phyloP scores from a whole-genome alignment of 1,140 invertebrate species.

The Drosophila nigromelanica region DNA sequence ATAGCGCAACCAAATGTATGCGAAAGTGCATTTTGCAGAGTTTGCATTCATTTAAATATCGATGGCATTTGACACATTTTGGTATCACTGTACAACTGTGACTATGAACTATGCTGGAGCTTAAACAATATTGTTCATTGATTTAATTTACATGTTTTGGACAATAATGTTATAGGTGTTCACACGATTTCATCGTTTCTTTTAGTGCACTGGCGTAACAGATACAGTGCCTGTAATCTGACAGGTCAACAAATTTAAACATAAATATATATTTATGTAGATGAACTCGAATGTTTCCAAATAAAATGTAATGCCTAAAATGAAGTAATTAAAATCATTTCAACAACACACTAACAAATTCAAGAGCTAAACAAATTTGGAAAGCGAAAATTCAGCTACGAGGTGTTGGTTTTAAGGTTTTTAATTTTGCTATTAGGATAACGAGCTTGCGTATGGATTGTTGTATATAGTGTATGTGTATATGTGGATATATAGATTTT shows the following conservation, averaged over 20 bases:
- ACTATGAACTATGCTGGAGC: neutral
- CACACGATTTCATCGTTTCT: neutral
- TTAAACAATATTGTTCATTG: neutral
- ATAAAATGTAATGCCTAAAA: constrained; percentile 43
- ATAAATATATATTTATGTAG: neutral
- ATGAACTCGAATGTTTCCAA: constrained; percentile 32
- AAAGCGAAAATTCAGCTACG: neutral
- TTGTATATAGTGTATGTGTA: neutral
- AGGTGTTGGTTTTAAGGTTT: neutral
- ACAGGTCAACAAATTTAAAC: neutral
- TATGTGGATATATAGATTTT: neutral
- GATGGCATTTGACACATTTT: constrained; percentile 21
- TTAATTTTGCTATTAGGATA: neutral
- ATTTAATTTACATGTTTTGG: constrained; percentile 45
- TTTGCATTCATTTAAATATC: constrained; percentile 26
- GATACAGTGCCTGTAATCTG: neutral
- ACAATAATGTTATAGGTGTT: neutral
- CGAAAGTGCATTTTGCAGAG: neutral
- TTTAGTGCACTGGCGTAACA: neutral
- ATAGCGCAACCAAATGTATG: constrained; percentile 1
- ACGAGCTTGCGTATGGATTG: constrained; percentile 6
- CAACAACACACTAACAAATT: constrained; percentile 46
- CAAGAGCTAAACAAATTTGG: constrained; percentile 22
- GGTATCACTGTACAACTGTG: neutral
- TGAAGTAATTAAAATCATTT: constrained; percentile 59